Conservation (phyloP, 2,113 vertebrate genomes). For the Mastomys natalensis region DNA sequence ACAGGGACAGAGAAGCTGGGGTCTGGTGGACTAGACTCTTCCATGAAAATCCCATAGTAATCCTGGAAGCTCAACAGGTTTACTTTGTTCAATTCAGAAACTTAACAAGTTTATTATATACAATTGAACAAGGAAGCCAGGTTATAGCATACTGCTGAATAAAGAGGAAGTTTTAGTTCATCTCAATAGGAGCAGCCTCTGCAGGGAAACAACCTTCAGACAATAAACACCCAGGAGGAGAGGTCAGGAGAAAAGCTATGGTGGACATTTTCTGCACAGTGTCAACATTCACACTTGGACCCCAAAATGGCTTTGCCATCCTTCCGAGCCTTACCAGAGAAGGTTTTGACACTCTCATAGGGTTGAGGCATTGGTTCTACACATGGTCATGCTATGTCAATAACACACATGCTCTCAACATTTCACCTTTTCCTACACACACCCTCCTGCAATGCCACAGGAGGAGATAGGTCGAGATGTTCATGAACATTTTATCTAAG, state of each 20-base stretch:
- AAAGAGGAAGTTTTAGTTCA: no score
- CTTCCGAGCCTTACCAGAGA: fast-evolving
- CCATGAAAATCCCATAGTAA: background rate
- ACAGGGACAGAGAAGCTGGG: background rate
- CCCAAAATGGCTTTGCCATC: background rate
- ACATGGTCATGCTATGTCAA: background rate
- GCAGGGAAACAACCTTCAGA: background rate
- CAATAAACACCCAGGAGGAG: background rate
- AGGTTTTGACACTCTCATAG: background rate
- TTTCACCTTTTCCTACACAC: no score
- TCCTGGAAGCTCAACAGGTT: background rate
- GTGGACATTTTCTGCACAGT: background rate
- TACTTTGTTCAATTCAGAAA: background rate
- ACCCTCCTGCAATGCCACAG: background rate
- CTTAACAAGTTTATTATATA: background rate
- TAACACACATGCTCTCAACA: background rate
- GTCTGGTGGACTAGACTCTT: background rate
- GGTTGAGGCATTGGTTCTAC: background rate
- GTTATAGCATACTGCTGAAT: background rate
- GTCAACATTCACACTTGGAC: background rate
- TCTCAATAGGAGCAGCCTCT: background rate
- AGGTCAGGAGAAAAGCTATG: no score
- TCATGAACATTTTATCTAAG: background rate
- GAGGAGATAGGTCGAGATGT: background rate
- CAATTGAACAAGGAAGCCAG: background rate